Evolutionary conservation across 2,113 vertebrate genomes (phyloP).

Genomic region (Psettodes erumei): DNA sequence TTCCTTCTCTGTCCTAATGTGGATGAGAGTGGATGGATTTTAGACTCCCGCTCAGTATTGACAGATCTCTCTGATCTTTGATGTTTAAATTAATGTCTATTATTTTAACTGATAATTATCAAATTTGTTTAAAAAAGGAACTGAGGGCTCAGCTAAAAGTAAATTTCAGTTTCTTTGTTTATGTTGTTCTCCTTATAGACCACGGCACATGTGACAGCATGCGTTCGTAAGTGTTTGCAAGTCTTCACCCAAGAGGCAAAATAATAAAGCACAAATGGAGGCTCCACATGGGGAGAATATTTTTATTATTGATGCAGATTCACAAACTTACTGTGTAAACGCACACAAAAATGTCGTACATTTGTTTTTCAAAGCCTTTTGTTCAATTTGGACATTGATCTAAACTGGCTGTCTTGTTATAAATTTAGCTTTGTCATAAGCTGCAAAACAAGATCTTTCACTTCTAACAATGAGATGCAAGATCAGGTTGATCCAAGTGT

Average conservation of each 20-base stretch:
- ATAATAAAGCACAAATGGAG: not conserved
- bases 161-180: not conserved
- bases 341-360: not conserved
- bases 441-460: not conserved
- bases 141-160: not conserved
- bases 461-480: not conserved
- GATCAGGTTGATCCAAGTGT: not conserved
- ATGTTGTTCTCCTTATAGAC: not conserved
- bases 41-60: not conserved
- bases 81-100: conserved; percentile 5
- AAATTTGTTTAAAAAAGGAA: not conserved
- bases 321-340: not conserved
- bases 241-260: not conserved
- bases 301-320: not conserved
- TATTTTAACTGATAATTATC: not conserved
- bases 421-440: not conserved
- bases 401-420: not conserved
- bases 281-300: not conserved
- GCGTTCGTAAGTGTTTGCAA: not conserved
- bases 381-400: not conserved
- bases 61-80: not conserved
- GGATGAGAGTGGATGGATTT: not conserved
- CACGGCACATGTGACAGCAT: conserved; percentile 6
- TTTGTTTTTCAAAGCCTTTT: not conserved
- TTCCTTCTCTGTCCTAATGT: not conserved